Evolutionary conservation across 2,113 vertebrate species (phyloP).

Genomic region (Anser cygnoides): DNA sequence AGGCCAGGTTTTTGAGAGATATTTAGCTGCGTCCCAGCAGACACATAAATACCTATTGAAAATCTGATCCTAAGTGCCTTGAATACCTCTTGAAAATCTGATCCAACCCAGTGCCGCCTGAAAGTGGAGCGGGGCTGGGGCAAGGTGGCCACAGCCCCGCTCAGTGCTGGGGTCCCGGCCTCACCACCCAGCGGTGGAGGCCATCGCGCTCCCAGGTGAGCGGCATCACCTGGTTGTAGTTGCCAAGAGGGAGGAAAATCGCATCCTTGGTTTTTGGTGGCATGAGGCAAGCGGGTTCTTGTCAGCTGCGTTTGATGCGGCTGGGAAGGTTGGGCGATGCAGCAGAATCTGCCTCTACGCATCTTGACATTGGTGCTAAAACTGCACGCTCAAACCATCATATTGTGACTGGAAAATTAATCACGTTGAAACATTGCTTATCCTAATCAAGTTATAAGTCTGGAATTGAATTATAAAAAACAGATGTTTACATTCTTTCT

Average conservation of each 20-base stretch:
- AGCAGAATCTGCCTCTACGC: neutral
- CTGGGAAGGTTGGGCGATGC: neutral
- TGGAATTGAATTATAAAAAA: slow-evolving; percentile 77
- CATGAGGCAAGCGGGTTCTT: neutral
- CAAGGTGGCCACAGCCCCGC: neutral
- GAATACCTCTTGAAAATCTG: neutral
- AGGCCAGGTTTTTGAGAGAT: neutral
- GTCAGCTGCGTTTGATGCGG: neutral
- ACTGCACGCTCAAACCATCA: neutral
- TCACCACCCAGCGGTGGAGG: no score
- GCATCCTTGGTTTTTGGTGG: neutral
- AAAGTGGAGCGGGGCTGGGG: fast-evolving
- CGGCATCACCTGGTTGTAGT: fast-evolving
- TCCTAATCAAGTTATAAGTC: slow-evolving; percentile 79
- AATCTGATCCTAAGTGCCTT: neutral
- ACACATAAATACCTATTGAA: neutral
- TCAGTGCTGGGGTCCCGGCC: neutral
- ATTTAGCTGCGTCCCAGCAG: neutral
- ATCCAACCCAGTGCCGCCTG: neutral
- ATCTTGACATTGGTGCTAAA: slow-evolving; percentile 64
- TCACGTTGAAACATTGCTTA: slow-evolving; percentile 67
- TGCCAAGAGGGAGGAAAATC: neutral
- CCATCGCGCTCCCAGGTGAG: fast-evolving
- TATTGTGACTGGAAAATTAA: slow-evolving; percentile 77
- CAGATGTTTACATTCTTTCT: slow-evolving; percentile 82